Evolutionary conservation across 2,888 invertebrate genomes (phyloP), one percentile per base, ranked within the genome.

Genomic region (Danaus chrysippus): DNA sequence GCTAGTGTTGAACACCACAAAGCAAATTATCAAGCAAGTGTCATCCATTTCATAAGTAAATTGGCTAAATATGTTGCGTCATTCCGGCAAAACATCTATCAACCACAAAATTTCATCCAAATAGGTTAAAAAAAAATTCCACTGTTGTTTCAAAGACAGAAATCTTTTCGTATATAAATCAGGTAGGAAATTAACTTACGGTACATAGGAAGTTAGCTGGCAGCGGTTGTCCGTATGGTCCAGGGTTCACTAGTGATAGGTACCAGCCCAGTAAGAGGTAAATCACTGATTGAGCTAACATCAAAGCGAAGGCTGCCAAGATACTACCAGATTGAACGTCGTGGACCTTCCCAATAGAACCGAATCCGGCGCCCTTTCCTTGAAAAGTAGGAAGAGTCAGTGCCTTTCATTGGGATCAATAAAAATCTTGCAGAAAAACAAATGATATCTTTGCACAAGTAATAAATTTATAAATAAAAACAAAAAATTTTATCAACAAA

Each of bases 141-240:
- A 12, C 6, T 12, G 12, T 42, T 46, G 19, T 42, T 17, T 11
- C 10, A 42, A 44, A 19, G 11, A 13, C 9, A 34, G 43, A 44
- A 23, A 60, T 44, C 41, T 12, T 41, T 53, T 53, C 13, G 23
- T 44, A n/a, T 12, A 23, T 8, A 13, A 43, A 43, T 43, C 34
- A 15, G 2, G n/a, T 10, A 44, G 15, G 12, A 12, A 12, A 15
- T 56, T 56, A 12, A 66, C 82, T 77, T 80, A 95, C 95, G 83
- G 91, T 83, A 53, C 92, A 87, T 2, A 93, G 82, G 77, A 95
- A 95, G 71, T 93, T 89, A 87, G 93, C 93, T 0, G 93, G 93
- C 68, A 92, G 89, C 3, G 94, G 92, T 2, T 94, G 91, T 0
- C 96, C 96, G 71, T 92, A 94, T 23, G 93, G 91, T 3, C 95